Base-by-base conservation (phyloP, 1,140 invertebrate genomes). In the Drosophila subpulchrella region DNA sequence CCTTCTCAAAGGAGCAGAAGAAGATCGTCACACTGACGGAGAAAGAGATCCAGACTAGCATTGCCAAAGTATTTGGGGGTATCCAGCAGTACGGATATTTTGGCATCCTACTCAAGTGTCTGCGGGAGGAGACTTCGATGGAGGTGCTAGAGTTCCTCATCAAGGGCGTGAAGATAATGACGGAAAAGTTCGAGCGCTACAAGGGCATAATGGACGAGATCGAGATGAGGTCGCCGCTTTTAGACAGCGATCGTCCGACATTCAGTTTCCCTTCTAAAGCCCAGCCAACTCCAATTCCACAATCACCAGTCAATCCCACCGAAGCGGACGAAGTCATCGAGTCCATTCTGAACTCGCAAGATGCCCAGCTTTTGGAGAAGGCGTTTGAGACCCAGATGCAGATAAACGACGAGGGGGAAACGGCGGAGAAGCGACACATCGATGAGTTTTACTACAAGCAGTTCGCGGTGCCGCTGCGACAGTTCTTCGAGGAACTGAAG, bases 1-100 rank as follows among this genome's bases (percentile, higher is more conserved):
- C 96, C 8, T 97, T 97, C 83, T 96, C 96, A 1, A 96, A 95
- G 90, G 95, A 96, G 82, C 93, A 95, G 0, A 94, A 95, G 58
- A 97, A 97, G 93, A 97, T 97, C 13, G 94, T 97, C 12, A 94
- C 94, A 1, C 91, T 97, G 2, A 95, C 95, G 41, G 94, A 95
- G 55, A 92, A 78, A 2, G 96, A 96, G 90, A 95, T 96, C 54
- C 94, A 94, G 56, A 94, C 93, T 48, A 93, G 96, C 50, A 90
- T 97, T 3, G 93, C 94, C 3, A 95, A 95, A 93, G 94, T 95
- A 38, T 75, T 96, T n/a, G 94, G 94, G 1, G 94, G 96, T 81
- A 90, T 96, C 4, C 93, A 95, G 0, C 92, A 93, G 15, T 94
- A 94, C 46, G 95, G 94, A 32, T 96, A 95, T 75, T 93, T 96